Conservation (phyloP, 2,888 invertebrate species). For the Drosophila monieri region DNA sequence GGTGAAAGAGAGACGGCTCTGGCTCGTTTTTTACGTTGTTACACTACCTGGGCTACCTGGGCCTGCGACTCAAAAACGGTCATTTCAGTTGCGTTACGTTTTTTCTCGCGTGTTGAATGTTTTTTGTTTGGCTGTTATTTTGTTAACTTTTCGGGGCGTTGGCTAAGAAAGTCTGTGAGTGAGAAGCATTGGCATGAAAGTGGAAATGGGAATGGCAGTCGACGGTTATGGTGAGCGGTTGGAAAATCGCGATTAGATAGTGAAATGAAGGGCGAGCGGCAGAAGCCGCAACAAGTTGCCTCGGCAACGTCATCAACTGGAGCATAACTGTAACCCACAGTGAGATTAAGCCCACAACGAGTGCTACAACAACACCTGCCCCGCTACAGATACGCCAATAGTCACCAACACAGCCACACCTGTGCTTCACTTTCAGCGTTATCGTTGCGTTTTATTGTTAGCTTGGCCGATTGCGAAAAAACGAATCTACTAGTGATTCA, state of each 20-base stretch:
- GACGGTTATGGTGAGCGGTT: slow-evolving; percentile 14
- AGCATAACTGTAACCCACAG: slow-evolving; percentile 71
- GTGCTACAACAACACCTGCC: slow-evolving; percentile 38
- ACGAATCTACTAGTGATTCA: slow-evolving; percentile 52
- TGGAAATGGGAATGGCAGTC: slow-evolving; percentile 9
- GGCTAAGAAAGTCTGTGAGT: slow-evolving; percentile 62
- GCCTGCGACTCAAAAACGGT: slow-evolving; percentile 71
- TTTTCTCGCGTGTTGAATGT: slow-evolving; percentile 32
- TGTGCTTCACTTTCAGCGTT: slow-evolving; percentile 78
- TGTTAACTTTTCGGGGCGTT: slow-evolving; percentile 70
- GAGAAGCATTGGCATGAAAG: background rate
- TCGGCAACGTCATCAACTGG: slow-evolving; percentile 68
- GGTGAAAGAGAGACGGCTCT: slow-evolving; percentile 35
- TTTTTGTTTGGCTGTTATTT: slow-evolving; percentile 26
- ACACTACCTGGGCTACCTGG: slow-evolving; percentile 55
- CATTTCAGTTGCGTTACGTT: slow-evolving; percentile 73
- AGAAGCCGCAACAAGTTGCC: slow-evolving; percentile 57
- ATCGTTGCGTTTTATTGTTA: slow-evolving; percentile 73
- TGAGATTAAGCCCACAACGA: slow-evolving; percentile 60
- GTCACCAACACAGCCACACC: slow-evolving; percentile 49
- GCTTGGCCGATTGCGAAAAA: slow-evolving; percentile 75
- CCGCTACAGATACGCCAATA: slow-evolving; percentile 28
- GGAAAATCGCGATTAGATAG: slow-evolving; percentile 61
- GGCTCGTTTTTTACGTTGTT: slow-evolving; percentile 57
- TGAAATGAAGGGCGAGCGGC: slow-evolving; percentile 34